These are phyloP conservation scores for Sebastes hubbsi DNA, from an alignment of 2,797 vertebrate genomes.

Conservation along the genomic window DNA sequence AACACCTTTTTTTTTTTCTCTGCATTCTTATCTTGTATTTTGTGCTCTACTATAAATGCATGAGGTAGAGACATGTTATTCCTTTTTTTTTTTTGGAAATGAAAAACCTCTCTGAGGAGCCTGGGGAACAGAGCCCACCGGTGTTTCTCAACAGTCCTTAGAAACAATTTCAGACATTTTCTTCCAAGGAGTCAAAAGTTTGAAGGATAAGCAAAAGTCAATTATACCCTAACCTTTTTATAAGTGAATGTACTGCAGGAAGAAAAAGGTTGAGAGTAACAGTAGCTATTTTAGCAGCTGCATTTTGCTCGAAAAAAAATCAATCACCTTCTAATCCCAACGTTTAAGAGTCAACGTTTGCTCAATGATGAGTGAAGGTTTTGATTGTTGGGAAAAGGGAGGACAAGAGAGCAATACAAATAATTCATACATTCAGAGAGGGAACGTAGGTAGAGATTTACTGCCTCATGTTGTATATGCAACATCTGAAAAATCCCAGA, in stretches of 20 bases:
- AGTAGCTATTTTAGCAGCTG: background rate
- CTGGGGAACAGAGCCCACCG: background rate
- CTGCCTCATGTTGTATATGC: background rate
- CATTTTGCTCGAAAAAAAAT: background rate
- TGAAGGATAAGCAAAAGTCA: conserved; percentile 16
- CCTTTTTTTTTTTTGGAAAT: no score
- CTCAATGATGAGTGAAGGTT: background rate
- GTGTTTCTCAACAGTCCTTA: conserved; percentile 1
- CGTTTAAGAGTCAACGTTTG: background rate
- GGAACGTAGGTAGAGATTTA: background rate
- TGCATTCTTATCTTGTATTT: background rate
- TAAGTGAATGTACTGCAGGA: background rate
- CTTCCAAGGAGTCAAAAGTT: background rate
- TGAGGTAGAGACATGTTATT: background rate
- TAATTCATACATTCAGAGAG: background rate
- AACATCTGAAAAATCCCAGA: background rate
- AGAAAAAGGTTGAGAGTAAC: background rate
- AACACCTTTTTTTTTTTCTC: background rate
- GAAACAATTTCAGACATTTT: background rate
- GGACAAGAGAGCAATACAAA: background rate
- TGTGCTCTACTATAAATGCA: background rate
- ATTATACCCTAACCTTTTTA: background rate
- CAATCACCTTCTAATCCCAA: background rate
- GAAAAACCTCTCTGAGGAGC: background rate
- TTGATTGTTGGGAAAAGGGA: background rate